Evolutionary conservation across 2,797 vertebrate species (phyloP).

Genomic region (Siniperca obscura): DNA sequence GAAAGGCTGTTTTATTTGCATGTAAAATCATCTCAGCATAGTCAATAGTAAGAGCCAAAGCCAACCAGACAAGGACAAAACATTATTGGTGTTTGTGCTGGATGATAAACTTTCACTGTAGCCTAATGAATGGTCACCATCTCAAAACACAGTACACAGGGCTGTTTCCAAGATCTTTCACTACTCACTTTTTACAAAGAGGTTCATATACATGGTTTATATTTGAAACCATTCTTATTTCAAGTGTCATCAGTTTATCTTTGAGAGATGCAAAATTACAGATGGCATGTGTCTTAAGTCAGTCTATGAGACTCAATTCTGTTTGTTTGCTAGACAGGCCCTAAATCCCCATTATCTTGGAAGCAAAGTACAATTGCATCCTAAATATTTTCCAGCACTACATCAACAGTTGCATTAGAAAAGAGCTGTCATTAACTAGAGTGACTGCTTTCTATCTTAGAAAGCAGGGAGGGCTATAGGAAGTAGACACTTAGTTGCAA

Average conservation of each 20-base stretch:
- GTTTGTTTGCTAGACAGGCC: neutral
- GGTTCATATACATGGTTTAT: too few species aligned
- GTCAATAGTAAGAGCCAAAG: neutral
- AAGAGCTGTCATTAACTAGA: neutral
- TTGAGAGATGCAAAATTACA: neutral
- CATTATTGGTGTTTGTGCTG: neutral
- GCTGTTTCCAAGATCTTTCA: neutral
- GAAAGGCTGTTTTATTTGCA: neutral
- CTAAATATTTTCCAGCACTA: neutral
- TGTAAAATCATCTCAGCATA: neutral
- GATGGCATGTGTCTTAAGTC: neutral
- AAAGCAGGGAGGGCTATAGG: neutral
- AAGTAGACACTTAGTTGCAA: too few species aligned
- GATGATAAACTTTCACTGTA: neutral
- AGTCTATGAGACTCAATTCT: neutral
- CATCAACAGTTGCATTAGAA: neutral
- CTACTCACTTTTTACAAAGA: neutral
- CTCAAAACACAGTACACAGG: neutral
- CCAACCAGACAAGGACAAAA: neutral
- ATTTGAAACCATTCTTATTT: too few species aligned
- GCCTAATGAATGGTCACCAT: neutral
- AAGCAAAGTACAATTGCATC: neutral
- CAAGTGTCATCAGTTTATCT: too few species aligned
- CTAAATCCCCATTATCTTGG: neutral
- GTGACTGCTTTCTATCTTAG: constrained; percentile 5